A percentile compares a stretch with the other conserved stretches of the same genome.
These are phyloP conservation scores for Gnatocerus cornutus DNA, from an alignment of 2,888 invertebrate species.

Conservation along the genomic window DNA sequence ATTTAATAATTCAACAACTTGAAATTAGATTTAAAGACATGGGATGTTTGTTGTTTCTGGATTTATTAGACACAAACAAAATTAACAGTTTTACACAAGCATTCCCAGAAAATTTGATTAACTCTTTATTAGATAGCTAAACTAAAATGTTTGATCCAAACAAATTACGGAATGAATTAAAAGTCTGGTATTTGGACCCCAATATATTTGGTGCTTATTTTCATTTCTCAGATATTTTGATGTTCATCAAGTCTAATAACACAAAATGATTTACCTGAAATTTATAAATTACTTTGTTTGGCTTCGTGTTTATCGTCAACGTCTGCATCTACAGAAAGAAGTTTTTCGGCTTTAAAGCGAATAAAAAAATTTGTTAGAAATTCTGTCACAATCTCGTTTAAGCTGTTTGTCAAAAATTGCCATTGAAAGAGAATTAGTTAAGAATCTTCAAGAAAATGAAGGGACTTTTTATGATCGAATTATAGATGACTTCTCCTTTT, in stretches of 20 bases:
- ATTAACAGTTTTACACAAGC: not conserved
- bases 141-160: slow-evolving; percentile 14
- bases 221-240: not conserved
- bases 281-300: not conserved
- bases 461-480: too few species aligned
- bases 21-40: slow-evolving; percentile 35
- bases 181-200: not conserved
- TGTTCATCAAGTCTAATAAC: not conserved
- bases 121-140: slow-evolving; percentile 2
- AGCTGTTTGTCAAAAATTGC: too few species aligned
- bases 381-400: too few species aligned
- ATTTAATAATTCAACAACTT: slow-evolving; percentile 29
- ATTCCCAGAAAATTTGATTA: not conserved
- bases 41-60: slow-evolving; percentile 21
- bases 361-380: too few species aligned
- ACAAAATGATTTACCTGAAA: too few species aligned
- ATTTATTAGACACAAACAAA: slow-evolving; percentile 25
- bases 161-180: not conserved
- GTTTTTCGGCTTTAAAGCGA: too few species aligned
- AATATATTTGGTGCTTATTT: not conserved
- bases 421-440: too few species aligned
- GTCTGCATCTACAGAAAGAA: too few species aligned
- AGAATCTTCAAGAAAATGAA: too few species aligned
- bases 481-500: too few species aligned
- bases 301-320: not conserved